Evolutionary conservation across 2,113 vertebrate genomes (phyloP).

Genomic region (Mastomys coucha): DNA sequence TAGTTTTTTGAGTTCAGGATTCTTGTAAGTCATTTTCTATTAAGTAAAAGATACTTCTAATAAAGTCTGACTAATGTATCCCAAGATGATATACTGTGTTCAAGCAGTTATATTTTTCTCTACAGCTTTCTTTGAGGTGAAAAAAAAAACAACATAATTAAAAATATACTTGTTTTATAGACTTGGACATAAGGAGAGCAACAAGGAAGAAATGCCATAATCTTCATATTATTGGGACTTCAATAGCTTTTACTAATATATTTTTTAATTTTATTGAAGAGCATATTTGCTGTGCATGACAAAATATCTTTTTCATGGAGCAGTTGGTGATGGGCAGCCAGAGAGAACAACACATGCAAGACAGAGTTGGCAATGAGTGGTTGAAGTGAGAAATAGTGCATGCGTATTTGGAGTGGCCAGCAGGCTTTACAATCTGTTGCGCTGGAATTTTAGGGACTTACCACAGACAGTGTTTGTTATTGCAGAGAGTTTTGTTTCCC

Average conservation of each 20-base stretch:
- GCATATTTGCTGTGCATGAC: not conserved
- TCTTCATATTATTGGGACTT: not conserved
- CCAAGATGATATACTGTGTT: constrained; percentile 35
- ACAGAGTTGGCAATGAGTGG: not conserved
- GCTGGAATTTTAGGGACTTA: constrained; percentile 80
- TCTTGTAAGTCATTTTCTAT: constrained; percentile 36
- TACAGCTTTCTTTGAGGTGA: constrained; percentile 9
- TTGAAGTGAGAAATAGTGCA: constrained; percentile 35
- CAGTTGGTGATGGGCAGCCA: not conserved
- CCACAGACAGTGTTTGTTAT: constrained; percentile 78
- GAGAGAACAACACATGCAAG: constrained; percentile 37
- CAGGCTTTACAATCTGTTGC: constrained; percentile 51
- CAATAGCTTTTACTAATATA: not conserved
- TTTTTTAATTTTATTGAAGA: not conserved
- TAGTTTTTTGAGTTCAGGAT: constrained; percentile 31
- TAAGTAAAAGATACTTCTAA: constrained; percentile 50
- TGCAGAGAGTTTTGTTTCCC: constrained; percentile 71
- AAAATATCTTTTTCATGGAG: constrained; percentile 33
- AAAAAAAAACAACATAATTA: constrained; percentile 41
- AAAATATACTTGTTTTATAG: not conserved
- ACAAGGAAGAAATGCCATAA: not conserved
- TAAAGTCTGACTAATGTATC: constrained; percentile 40
- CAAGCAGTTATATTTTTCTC: constrained; percentile 52
- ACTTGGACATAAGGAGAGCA: constrained; percentile 12
- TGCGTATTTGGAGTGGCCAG: constrained; percentile 25